A percentile compares a stretch with the other conserved stretches of the same genome.
These are phyloP conservation scores for Zosterops hypoxanthus DNA, from an alignment of 2,113 vertebrate species.

Conservation along the genomic window DNA sequence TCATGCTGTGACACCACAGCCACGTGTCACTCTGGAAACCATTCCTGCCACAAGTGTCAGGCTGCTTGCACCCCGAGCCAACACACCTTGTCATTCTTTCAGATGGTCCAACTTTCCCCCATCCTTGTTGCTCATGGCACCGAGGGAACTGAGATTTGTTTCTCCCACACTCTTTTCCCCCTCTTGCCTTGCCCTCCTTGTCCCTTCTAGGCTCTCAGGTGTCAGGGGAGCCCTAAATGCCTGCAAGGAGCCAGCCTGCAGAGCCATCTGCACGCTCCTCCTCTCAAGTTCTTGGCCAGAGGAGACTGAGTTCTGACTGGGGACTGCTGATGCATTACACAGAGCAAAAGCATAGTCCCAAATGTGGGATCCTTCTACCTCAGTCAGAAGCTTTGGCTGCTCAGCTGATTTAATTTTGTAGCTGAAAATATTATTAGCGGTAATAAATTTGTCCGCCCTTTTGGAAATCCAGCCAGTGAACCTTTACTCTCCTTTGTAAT, in stretches of 20 bases:
- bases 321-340: constrained; percentile 26
- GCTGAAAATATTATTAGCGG: constrained; percentile 41
- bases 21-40: neutral
- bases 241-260: neutral
- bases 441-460: constrained; percentile 24
- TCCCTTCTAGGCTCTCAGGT: neutral
- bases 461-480: constrained; percentile 38
- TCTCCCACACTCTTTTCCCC: neutral
- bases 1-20: neutral
- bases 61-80: neutral
- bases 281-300: neutral
- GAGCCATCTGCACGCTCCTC: neutral
- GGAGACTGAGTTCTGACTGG: neutral
- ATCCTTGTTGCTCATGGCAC: neutral
- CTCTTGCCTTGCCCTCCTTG: neutral
- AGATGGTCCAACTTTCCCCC: neutral
- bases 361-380: constrained; percentile 13
- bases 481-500: constrained; percentile 16
- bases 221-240: neutral
- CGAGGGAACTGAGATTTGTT: neutral
- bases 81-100: neutral
- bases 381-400: constrained; percentile 36
- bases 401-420: constrained; percentile 34
- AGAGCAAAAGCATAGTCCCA: constrained; percentile 31
- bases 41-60: neutral